Conservation (phyloP, 2,113 vertebrate species). For the Python bivittatus region DNA sequence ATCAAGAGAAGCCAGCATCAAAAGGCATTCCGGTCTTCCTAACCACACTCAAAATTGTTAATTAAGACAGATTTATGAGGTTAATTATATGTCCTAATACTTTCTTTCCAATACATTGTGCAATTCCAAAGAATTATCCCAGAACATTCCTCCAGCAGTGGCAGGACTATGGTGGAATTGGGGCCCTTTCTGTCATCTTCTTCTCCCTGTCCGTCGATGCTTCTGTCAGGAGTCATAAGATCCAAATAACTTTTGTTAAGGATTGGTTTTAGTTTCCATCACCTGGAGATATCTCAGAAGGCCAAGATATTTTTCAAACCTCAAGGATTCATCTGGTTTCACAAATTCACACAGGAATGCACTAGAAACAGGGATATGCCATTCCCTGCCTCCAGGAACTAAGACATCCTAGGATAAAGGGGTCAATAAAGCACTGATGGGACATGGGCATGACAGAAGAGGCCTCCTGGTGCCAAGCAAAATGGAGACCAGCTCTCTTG, state of each 20-base stretch:
- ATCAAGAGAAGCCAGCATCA: not conserved
- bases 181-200: not conserved
- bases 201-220: not conserved
- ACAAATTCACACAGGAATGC: not conserved
- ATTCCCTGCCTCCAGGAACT: too few species aligned
- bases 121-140: not conserved
- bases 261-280: not conserved
- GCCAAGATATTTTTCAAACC: not conserved
- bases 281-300: not conserved
- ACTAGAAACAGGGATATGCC: too few species aligned
- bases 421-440: too few species aligned
- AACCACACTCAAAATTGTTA: not conserved
- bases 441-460: too few species aligned
- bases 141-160: not conserved
- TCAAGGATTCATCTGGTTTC: not conserved
- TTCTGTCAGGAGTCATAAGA: not conserved
- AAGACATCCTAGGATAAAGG: too few species aligned
- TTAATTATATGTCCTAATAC: not conserved
- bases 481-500: too few species aligned
- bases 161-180: too few species aligned
- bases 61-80: not conserved
- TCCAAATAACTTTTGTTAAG: not conserved
- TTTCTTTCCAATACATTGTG: not conserved
- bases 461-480: too few species aligned
- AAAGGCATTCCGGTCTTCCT: not conserved